Conservation (phyloP, 2,797 vertebrate genomes). For the Pempheris klunzingeri region DNA sequence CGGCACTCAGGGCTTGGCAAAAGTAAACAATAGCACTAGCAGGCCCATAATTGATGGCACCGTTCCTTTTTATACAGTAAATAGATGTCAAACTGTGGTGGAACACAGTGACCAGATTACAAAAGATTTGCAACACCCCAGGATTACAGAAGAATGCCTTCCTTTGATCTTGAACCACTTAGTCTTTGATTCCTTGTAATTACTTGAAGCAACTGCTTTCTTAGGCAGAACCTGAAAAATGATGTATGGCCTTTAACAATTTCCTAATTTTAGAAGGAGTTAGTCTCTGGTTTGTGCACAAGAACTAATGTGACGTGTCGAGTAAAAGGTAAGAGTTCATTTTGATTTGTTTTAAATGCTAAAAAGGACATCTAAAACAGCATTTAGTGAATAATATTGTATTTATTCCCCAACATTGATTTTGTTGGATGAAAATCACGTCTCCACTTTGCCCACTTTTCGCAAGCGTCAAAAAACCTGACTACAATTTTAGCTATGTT, state of each 20-base stretch:
- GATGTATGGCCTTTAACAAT: conserved; percentile 74
- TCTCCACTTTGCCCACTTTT: not conserved
- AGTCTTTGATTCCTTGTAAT: conserved; percentile 85
- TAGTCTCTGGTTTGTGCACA: conserved; percentile 10
- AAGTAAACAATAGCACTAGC: conserved; percentile 82
- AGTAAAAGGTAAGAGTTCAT: not conserved
- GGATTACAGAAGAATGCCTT: conserved; percentile 84
- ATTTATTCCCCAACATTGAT: not conserved
- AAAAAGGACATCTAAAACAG: accelerated
- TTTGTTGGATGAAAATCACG: not conserved
- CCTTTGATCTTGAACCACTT: conserved; percentile 85
- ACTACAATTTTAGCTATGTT: not conserved
- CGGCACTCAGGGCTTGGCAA: conserved; percentile 76
- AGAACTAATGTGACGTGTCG: not conserved
- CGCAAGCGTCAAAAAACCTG: not conserved
- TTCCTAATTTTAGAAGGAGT: conserved; percentile 75
- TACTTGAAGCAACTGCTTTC: conserved; percentile 75
- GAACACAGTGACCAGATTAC: conserved; percentile 81
- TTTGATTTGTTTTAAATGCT: not conserved
- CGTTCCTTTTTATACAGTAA: conserved; percentile 85
- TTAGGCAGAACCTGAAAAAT: conserved; percentile 64
- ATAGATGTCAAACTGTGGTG: conserved; percentile 85
- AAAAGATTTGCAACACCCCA: conserved; percentile 84
- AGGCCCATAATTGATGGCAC: conserved; percentile 81
- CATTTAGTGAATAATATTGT: no score